Base-by-base conservation (phyloP, 1,140 invertebrate genomes). In the Zaprionus davidi region DNA sequence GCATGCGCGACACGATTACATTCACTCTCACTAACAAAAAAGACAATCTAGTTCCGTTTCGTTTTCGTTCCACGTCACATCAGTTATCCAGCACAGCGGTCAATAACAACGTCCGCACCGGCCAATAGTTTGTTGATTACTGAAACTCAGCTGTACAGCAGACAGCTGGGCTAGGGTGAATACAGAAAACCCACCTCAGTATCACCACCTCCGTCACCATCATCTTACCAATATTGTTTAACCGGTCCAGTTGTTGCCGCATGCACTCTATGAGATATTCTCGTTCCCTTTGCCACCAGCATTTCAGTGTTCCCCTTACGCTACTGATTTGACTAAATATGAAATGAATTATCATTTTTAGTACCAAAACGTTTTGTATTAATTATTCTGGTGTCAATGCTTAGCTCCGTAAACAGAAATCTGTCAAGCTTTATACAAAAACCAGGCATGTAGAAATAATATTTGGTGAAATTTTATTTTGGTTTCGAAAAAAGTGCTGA, bases 1-100 rank as follows among this genome's bases (percentile, higher is more conserved):
- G 81, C 85, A 88, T 88, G 84, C 84, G 84, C 81, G 81, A 90
- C 84, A 84, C 84, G 84, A 88, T 88, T 88, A 88, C 84, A 88
- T 84, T 90, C 84, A 88, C 84, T 90, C 85, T 88, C 75, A 77
- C 75, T 77, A 26, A 67, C 31, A 24, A 62, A 46, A n/a, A n/a
- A 38, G 20, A 26, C 53, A 41, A 67, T 67, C 24, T 38, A 70
- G 72, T 67, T 49, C 22, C 64, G 24, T 65, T 41, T 26, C 22
- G 24, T 13, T 77, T 31, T 28, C 74, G 22, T 60, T 60, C 34
- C 55, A 38, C 26, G 38, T 67, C 67, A 58, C 67, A 71, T 59
- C 59, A 71, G 53, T 71, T 71, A 34, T 26, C 64, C 49, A 59
- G 46, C 44, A 17, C 28, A 62, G 56, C 49, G 69, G 41, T 62